Base-by-base conservation (phyloP, 2,113 vertebrate genomes). In the Gallinago paraguaiae region DNA sequence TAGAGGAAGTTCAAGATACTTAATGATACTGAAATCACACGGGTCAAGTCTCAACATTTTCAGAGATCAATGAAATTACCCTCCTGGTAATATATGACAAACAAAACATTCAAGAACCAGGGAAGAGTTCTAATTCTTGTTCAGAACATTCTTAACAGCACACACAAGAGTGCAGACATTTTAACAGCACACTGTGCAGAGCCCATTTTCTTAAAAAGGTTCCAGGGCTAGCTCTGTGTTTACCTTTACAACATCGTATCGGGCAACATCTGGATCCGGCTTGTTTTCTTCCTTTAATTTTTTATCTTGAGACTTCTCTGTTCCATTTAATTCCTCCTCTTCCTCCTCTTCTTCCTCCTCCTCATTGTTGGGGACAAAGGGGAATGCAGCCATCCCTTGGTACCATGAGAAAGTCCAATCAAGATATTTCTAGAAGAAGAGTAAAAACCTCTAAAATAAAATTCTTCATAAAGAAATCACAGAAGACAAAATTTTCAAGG, bases 371-470 rank as follows among this genome's bases (percentile, higher is more conserved):
- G 99, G 98, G 81, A 98, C 95, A 87, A 99, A 97, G 11, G 99
- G 98, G 79, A 99, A 99, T 12, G 94, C 71, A 57, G 97, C 96
- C 85, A 98, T 97, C 22, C 99, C 99, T 2, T 97, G 97, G 79
- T 99, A 98, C 99, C 99, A 99, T 28, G 98, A 98, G 95, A 99
- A 99, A 41, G 98, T 98, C 86, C 84, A 97, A 91, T 99, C 99
- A 3, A 99, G 97, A 64, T 98, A 98, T 70, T 99, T 98, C 99
- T 99, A 51, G 10, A 81, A 82, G 28, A 39, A 83, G 15, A 63
- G 4, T 43, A 74, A 68, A 88, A 86, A 18, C 37, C 89, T 5
- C 35, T 10, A 39, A 41, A 68, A 43, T 50, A 64, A 63, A 87
- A 51, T 51, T 65, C n/a, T 77, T 81, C 59, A 57, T 17, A 22